These are phyloP conservation scores for Pyrocoelia pectoralis DNA, from an alignment of 2,888 invertebrate genomes.

Conservation along the genomic window DNA sequence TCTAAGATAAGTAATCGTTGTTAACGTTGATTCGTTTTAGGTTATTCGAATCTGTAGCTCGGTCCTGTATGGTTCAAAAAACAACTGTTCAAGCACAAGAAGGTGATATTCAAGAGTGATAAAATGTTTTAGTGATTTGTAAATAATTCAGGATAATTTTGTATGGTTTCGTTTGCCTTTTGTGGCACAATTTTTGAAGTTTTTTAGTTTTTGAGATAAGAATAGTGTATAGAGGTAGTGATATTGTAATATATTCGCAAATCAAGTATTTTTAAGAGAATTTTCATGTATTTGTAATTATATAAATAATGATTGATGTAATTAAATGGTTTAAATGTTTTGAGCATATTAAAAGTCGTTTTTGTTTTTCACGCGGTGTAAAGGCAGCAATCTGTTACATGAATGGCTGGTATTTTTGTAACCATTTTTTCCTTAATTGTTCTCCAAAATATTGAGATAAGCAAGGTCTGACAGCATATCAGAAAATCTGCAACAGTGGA, in stretches of 20 bases:
- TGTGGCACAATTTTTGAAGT: slow-evolving; percentile 23
- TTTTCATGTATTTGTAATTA: slow-evolving; percentile 60
- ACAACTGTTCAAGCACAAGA: slow-evolving; percentile 71
- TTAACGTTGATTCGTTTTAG: slow-evolving; percentile 63
- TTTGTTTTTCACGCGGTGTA: too few relatives aligned
- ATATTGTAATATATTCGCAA: slow-evolving; percentile 54
- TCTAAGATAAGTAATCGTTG: slow-evolving; percentile 10
- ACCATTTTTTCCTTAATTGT: too few relatives aligned
- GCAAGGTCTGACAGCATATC: too few relatives aligned
- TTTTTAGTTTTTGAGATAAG: slow-evolving; percentile 37
- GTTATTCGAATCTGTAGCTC: slow-evolving; percentile 94
- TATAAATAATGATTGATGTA: slow-evolving; percentile 56
- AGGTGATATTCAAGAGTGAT: slow-evolving; percentile 74
- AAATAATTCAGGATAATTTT: slow-evolving; percentile 13
- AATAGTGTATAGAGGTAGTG: slow-evolving; percentile 51
- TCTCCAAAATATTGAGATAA: too few relatives aligned
- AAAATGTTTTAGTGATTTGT: slow-evolving; percentile 21
- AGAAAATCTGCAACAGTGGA: too few relatives aligned
- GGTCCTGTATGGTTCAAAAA: slow-evolving; percentile 93
- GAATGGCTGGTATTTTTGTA: too few relatives aligned
- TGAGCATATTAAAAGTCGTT: slow-evolving; percentile 33
- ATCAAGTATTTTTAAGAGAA: slow-evolving; percentile 56
- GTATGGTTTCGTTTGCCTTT: slow-evolving; percentile 25
- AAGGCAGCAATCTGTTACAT: too few relatives aligned
- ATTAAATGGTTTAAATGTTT: slow-evolving; percentile 59